A percentile compares a stretch with the other conserved stretches of the same genome.
These are phyloP conservation scores for Thamnophis elegans DNA, from an alignment of 2,797 vertebrate species.

Conservation along the genomic window DNA sequence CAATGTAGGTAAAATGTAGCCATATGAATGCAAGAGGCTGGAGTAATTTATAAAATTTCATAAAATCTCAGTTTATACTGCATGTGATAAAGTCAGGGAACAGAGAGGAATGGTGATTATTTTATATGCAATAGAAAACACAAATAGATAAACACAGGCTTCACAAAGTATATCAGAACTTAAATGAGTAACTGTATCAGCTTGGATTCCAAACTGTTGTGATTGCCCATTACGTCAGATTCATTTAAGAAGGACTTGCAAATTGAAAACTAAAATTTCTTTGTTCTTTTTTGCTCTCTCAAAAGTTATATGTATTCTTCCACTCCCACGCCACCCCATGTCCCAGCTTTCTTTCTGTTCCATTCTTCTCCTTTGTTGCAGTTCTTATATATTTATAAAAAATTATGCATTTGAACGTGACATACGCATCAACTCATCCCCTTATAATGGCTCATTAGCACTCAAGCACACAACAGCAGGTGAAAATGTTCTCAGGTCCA, in stretches of 20 bases:
- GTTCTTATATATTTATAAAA: slow-evolving; percentile 33
- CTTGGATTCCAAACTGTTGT: background rate
- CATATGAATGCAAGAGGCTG: background rate
- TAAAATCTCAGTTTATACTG: background rate
- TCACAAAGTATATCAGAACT: background rate
- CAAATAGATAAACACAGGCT: background rate
- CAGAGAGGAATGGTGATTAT: background rate
- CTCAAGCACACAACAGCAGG: slow-evolving; percentile 17
- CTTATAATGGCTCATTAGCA: slow-evolving; percentile 10
- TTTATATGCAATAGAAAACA: background rate
- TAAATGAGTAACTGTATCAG: background rate
- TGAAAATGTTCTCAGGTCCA: slow-evolving; percentile 33
- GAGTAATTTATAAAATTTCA: background rate
- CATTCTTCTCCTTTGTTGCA: slow-evolving; percentile 1
- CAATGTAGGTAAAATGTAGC: background rate
- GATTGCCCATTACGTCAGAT: background rate
- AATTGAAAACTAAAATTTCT: background rate
- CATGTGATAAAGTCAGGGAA: background rate
- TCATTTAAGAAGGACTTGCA: background rate
- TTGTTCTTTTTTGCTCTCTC: background rate
- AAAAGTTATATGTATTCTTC: background rate
- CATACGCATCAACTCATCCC: background rate
- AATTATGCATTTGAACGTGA: background rate
- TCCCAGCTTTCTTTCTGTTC: background rate
- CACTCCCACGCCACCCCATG: background rate